A percentile compares a stretch with the other conserved stretches of the same genome.
Conservation (phyloP, 2,113 vertebrate species). For the Orycteropus afer region DNA sequence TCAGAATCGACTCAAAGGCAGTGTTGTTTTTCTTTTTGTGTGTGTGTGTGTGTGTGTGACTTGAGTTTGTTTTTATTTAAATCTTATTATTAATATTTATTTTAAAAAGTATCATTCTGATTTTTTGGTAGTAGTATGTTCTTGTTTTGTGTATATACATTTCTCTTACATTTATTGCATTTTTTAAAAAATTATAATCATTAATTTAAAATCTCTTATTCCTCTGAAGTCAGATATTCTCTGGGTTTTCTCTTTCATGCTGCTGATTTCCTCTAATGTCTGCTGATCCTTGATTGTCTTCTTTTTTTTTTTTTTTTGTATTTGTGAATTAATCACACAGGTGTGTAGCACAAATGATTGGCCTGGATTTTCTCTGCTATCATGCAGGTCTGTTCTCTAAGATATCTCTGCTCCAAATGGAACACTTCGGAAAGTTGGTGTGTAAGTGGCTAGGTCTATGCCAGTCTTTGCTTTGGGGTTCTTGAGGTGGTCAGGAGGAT, state of each 20-base stretch:
- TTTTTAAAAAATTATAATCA: no score
- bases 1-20: no score
- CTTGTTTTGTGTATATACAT: neutral
- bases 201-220: conserved; percentile 6
- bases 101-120: neutral
- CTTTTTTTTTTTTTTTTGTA: neutral
- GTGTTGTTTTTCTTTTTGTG: no score
- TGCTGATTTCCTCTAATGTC: neutral
- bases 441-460: neutral
- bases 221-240: neutral
- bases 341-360: neutral
- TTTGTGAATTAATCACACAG: neutral
- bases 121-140: neutral
- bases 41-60: no score
- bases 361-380: neutral
- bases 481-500: neutral
- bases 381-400: neutral
- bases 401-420: neutral
- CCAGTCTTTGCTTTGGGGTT: neutral
- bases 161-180: neutral
- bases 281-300: neutral
- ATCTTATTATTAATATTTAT: conserved; percentile 3
- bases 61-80: conserved; percentile 27
- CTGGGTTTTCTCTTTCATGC: neutral
- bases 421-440: neutral